Percentiles rank a stretch among this genome's conserved stretches.
phyloP scores from a whole-genome alignment of 1,140 invertebrate species.

The Battus philenor region DNA sequence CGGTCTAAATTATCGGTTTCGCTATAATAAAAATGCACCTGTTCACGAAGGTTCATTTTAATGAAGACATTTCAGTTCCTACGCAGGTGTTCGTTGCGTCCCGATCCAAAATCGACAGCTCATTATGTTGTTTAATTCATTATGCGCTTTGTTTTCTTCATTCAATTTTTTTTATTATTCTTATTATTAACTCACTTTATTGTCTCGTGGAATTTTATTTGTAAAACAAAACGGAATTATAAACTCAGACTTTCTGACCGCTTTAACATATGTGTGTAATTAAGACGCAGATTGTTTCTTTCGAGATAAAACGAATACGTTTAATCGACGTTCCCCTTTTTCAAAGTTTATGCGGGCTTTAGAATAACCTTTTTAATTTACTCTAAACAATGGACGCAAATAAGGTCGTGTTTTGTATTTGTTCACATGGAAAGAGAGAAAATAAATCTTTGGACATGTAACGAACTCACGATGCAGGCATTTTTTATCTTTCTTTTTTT shows the following conservation, averaged over 20 bases:
- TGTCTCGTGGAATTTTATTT: constrained; percentile 62
- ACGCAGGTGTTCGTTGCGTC: constrained; percentile 58
- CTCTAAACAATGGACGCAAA: constrained; percentile 44
- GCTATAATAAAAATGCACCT: constrained; percentile 51
- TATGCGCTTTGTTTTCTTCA: constrained; percentile 71
- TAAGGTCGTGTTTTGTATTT: constrained; percentile 27
- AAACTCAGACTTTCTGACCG: constrained; percentile 54
- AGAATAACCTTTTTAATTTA: constrained; percentile 45
- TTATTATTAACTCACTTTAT: constrained; percentile 56
- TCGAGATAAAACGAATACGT: constrained; percentile 44
- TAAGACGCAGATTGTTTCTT: constrained; percentile 66
- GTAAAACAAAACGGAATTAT: constrained; percentile 55
- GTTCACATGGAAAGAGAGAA: constrained; percentile 21
- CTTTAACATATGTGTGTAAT: constrained; percentile 71
- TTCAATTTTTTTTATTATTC: constrained; percentile 42
- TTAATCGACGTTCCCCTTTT: constrained; percentile 22
- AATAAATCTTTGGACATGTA: constrained; percentile 26
- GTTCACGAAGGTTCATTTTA: constrained; percentile 49
- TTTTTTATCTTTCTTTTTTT: constrained; percentile 34
- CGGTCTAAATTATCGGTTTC: constrained; percentile 16
- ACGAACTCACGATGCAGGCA: constrained; percentile 26
- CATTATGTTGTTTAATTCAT: constrained; percentile 71
- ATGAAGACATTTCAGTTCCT: constrained; percentile 64
- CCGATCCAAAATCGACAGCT: constrained; percentile 44
- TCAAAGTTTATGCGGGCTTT: constrained; percentile 23